Conservation (phyloP, 2,113 vertebrate species). For the Anarhynchus alexandrinus region DNA sequence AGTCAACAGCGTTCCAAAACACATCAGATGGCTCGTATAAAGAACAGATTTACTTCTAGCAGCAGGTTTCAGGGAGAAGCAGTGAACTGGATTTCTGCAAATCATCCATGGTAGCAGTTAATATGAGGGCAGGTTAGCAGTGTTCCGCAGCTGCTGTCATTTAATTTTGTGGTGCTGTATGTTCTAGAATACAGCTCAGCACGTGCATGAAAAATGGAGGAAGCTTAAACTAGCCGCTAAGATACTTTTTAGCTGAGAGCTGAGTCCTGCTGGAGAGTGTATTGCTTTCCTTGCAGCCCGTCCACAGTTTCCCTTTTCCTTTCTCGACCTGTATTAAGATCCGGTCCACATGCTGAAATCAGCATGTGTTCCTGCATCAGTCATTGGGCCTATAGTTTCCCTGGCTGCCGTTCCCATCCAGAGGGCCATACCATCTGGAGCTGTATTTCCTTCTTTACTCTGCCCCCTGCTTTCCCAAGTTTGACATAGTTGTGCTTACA, state of each 20-base stretch:
- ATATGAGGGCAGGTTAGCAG: background rate
- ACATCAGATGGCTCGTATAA: background rate
- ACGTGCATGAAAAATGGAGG: background rate
- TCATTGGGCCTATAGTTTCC: background rate
- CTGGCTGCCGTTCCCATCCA: background rate
- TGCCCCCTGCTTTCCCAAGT: background rate
- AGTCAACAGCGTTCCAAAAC: background rate
- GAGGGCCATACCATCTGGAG: background rate
- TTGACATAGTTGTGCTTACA: background rate
- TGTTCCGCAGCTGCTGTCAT: background rate
- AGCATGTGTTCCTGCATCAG: background rate
- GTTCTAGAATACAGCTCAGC: background rate
- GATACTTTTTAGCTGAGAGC: background rate
- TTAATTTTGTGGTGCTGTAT: background rate
- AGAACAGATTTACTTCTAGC: background rate
- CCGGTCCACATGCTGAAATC: background rate
- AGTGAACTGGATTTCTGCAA: background rate
- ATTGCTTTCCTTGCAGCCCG: background rate
- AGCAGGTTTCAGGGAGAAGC: background rate
- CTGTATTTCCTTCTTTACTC: background rate
- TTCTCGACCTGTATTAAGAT: background rate
- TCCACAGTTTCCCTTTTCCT: background rate
- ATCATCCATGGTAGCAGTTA: background rate
- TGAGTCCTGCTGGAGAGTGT: background rate
- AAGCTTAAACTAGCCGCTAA: background rate